Evolutionary conservation across 2,797 vertebrate genomes (phyloP).

Genomic region (Falco columbarius): DNA sequence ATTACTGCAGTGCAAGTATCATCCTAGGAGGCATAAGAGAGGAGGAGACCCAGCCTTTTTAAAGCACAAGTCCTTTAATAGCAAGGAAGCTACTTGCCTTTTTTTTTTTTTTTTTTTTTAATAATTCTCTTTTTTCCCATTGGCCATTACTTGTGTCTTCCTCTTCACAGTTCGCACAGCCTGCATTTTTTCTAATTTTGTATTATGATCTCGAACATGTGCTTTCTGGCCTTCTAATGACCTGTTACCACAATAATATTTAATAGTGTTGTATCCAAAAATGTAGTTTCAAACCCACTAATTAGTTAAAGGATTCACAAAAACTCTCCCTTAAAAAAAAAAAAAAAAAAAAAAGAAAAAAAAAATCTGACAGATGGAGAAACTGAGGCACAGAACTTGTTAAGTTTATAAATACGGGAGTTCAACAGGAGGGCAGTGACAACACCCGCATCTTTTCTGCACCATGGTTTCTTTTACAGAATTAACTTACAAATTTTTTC

Average conservation of each 20-base stretch:
- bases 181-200: neutral
- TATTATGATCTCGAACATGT: neutral
- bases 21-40: constrained; percentile 29
- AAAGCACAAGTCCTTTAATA: constrained; percentile 43
- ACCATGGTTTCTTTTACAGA: neutral
- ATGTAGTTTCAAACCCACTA: neutral
- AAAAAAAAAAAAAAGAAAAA: neutral
- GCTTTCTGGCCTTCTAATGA: neutral
- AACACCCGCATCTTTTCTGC: neutral
- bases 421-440: neutral
- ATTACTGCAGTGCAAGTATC: constrained; percentile 56
- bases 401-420: neutral
- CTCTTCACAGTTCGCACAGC: neutral
- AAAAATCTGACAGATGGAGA: neutral
- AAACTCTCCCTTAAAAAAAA: neutral
- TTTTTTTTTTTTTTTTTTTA: neutral
- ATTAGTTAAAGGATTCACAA: neutral
- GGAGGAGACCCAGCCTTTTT: constrained; percentile 38
- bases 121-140: neutral
- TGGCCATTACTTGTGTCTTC: neutral
- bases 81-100: constrained; percentile 23
- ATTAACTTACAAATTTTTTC: neutral
- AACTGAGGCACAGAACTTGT: neutral
- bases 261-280: neutral
- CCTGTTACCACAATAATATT: neutral